Conservation (phyloP, 2,888 invertebrate genomes). For the Dinocampus coccinellae region DNA sequence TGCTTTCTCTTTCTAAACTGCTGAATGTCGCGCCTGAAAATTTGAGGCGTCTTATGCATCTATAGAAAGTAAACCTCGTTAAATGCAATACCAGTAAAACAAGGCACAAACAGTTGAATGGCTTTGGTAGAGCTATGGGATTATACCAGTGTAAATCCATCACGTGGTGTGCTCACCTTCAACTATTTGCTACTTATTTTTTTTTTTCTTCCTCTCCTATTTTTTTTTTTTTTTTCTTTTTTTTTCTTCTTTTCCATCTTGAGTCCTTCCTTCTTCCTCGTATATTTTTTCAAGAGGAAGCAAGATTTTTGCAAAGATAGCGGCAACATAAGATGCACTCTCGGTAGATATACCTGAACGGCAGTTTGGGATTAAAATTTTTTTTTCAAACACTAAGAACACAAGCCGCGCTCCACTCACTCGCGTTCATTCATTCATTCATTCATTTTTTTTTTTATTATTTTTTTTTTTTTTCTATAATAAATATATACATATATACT, state of each 20-base stretch:
- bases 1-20: not conserved
- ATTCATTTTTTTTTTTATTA: not conserved
- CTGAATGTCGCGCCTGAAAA: not conserved
- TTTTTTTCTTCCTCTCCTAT: conserved; percentile 13
- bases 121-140: conserved; percentile 41
- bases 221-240: conserved; percentile 6
- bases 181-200: not conserved
- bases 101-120: conserved; percentile 59
- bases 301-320: conserved; percentile 57
- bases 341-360: conserved; percentile 51
- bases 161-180: conserved; percentile 17
- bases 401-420: conserved; percentile 24
- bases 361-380: conserved; percentile 52
- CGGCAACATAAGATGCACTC: conserved; percentile 56
- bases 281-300: conserved; percentile 20
- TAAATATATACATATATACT: conserved; percentile 5
- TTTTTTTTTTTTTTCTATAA: too few species aligned
- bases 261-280: conserved; percentile 28
- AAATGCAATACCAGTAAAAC: conserved; percentile 66
- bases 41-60: not conserved
- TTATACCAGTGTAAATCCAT: conserved; percentile 30
- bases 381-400: conserved; percentile 39
- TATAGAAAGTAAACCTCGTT: conserved; percentile 53
- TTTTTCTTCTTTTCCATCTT: conserved; percentile 4
- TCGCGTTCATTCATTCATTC: not conserved